Evolutionary conservation across 1,140 invertebrate species (phyloP), one percentile per base, ranked within the genome.

Genomic region (Lucilia cuprina): DNA sequence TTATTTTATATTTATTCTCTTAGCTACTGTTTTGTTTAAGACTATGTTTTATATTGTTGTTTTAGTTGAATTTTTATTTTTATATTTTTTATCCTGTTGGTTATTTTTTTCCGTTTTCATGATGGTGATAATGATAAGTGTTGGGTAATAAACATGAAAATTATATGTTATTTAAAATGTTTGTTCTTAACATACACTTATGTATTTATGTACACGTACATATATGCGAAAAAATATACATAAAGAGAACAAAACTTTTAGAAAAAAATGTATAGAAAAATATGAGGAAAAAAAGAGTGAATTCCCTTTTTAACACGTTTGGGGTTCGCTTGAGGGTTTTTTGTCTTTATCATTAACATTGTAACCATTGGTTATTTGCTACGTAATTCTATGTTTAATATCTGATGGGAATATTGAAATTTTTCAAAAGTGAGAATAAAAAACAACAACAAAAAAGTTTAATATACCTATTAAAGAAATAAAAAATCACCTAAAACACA

Each of bases 161-260:
- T 70, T 70, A 70, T 70, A 70, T 70, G 65, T 70, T 70, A 70
- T 70, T 70, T 70, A 70, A 70, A 70, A 70, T 70, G 65, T 70
- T 21, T 25, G 19, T 70, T 19, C 65, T 5, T 60, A 25, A 19
- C 21, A 8, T 70, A 21, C 65, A 70, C 21, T 21, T 70, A 70
- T 21, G n/a, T 60, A 60, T 60, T 60, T 60, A 60, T 60, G 14
- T 60, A 7, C 55, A 17, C 55, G 55, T 60, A 17, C 55, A 17
- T 60, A 60, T 14, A 60, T 70, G 65, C 10, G 65, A 1, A 70
- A 8, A 70, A 70, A 65, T n/a, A 65, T 17, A 19, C n/a, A 21
- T 9, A 17, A 70, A 25, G n/a, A 70, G 25, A 21, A n/a, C n/a
- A 30, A 30, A 30, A 30, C 25, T 30, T 30, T 30, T 30, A 1